Evolutionary conservation across 2,888 invertebrate genomes (phyloP).

Genomic region (Drosophila multiciliata): DNA sequence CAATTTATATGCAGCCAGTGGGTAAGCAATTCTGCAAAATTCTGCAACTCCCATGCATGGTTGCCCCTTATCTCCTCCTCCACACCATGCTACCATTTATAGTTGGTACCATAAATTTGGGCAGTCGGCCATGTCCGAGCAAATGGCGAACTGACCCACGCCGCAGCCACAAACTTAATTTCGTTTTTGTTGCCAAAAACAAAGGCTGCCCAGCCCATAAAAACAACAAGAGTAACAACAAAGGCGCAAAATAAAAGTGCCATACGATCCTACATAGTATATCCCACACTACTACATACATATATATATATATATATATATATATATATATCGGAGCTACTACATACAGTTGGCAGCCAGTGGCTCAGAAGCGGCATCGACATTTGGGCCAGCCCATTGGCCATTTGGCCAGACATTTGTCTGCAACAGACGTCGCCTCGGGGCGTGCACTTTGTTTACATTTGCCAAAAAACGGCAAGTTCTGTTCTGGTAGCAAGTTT

Average conservation of each 20-base stretch:
- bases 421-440: slow-evolving; percentile 67
- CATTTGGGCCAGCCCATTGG: slow-evolving; percentile 65
- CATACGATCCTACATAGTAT: slow-evolving; percentile 20
- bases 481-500: slow-evolving; percentile 63
- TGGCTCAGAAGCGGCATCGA: slow-evolving; percentile 16
- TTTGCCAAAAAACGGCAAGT: slow-evolving; percentile 56
- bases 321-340: slow-evolving; percentile 19
- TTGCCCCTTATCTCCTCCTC: neutral
- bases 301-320: slow-evolving; percentile 15
- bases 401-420: slow-evolving; percentile 76
- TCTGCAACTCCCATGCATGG: neutral
- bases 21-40: slow-evolving; percentile 37
- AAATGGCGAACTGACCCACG: slow-evolving; percentile 50
- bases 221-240: slow-evolving; percentile 1
- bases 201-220: slow-evolving; percentile 28
- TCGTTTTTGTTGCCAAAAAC: slow-evolving; percentile 68
- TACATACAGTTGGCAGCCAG: slow-evolving; percentile 66
- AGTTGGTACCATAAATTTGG: slow-evolving; percentile 58
- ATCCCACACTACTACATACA: slow-evolving; percentile 4
- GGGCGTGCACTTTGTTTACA: slow-evolving; percentile 78
- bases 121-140: slow-evolving; percentile 61
- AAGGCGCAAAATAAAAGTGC: slow-evolving; percentile 4
- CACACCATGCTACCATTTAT: slow-evolving; percentile 6
- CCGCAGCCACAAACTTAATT: slow-evolving; percentile 60
- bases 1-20: slow-evolving; percentile 65